These are phyloP conservation scores for Tineola bisselliella DNA, from an alignment of 2,888 invertebrate genomes.

Conservation along the genomic window DNA sequence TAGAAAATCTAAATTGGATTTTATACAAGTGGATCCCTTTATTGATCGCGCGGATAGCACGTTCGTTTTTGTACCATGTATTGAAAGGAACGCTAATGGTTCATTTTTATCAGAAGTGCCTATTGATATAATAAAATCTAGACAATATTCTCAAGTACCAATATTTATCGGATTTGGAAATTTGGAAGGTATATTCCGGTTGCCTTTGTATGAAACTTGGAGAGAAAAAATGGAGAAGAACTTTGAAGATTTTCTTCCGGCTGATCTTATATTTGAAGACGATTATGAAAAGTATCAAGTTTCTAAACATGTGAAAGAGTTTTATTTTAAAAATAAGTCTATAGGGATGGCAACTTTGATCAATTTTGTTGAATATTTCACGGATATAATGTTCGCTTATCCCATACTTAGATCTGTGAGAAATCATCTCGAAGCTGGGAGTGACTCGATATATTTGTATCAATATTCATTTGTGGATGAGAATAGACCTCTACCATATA, in stretches of 20 bases:
- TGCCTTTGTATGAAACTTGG: slow-evolving; percentile 8
- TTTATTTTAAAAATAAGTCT: slow-evolving; percentile 9
- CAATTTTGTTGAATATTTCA: slow-evolving; percentile 10
- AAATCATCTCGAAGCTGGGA: neutral
- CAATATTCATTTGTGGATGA: slow-evolving; percentile 8
- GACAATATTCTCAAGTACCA: slow-evolving; percentile 29
- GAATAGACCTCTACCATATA: slow-evolving; percentile 2
- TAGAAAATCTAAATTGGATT: slow-evolving; percentile 24
- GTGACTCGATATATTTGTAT: slow-evolving; percentile 6
- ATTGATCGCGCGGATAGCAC: slow-evolving; percentile 12
- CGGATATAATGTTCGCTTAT: slow-evolving; percentile 12
- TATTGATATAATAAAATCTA: slow-evolving; percentile 27
- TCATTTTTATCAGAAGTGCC: slow-evolving; percentile 31
- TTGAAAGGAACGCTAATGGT: slow-evolving; percentile 19
- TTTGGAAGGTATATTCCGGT: slow-evolving; percentile 25
- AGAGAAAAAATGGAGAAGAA: slow-evolving; percentile 13
- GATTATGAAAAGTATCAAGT: neutral
- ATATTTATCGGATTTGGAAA: slow-evolving; percentile 32
- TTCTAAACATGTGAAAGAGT: slow-evolving; percentile 8
- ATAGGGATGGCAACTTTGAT: neutral
- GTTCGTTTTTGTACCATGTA: slow-evolving; percentile 14
- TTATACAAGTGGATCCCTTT: slow-evolving; percentile 20
- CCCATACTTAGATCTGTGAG: slow-evolving; percentile 9
- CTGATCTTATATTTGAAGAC: neutral
- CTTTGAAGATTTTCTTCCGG: slow-evolving; percentile 14